Percentiles rank a stretch among this genome's conserved stretches.
Evolutionary conservation across 2,888 invertebrate genomes (phyloP).

Genomic region (Phrixothrix hirtus): DNA sequence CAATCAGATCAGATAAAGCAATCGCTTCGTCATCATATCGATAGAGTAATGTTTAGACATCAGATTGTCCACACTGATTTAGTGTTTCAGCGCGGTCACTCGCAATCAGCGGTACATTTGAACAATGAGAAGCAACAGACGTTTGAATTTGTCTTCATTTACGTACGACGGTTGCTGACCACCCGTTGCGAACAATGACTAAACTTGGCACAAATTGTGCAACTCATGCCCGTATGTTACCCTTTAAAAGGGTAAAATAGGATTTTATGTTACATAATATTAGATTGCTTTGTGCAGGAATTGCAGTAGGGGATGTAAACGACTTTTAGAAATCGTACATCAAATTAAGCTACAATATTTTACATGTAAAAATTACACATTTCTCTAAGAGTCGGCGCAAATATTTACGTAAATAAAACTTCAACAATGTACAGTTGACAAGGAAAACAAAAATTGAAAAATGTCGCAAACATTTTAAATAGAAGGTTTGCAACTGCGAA

Average conservation of each 20-base stretch:
- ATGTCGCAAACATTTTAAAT: too few relatives aligned
- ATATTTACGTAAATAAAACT: too few relatives aligned
- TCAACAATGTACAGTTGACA: too few relatives aligned
- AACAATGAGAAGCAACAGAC: conserved; percentile 44
- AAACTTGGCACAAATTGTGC: conserved; percentile 45
- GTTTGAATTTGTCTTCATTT: conserved; percentile 58
- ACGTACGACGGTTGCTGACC: conserved; percentile 51
- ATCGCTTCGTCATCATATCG: conserved; percentile 37
- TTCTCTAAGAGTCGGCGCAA: too few relatives aligned
- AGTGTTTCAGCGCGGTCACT: conserved; percentile 43
- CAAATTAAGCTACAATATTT: too few relatives aligned
- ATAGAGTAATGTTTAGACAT: conserved; percentile 36
- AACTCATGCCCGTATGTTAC: conserved; percentile 23
- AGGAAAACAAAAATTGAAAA: too few relatives aligned
- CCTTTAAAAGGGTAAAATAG: conserved; percentile 9
- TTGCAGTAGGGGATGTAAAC: too few relatives aligned
- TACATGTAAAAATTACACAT: too few relatives aligned
- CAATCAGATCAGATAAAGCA: conserved; percentile 27
- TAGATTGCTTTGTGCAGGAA: too few relatives aligned
- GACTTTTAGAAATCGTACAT: too few relatives aligned
- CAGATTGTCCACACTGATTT: conserved; percentile 39
- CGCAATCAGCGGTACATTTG: conserved; percentile 48
- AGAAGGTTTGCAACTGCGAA: too few relatives aligned
- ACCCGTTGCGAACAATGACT: conserved; percentile 54
- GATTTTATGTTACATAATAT: background rate